Percentiles rank a stretch among this genome's conserved stretches.
Evolutionary conservation across 2,797 vertebrate species (phyloP).

Genomic region (Pipistrellus kuhlii): DNA sequence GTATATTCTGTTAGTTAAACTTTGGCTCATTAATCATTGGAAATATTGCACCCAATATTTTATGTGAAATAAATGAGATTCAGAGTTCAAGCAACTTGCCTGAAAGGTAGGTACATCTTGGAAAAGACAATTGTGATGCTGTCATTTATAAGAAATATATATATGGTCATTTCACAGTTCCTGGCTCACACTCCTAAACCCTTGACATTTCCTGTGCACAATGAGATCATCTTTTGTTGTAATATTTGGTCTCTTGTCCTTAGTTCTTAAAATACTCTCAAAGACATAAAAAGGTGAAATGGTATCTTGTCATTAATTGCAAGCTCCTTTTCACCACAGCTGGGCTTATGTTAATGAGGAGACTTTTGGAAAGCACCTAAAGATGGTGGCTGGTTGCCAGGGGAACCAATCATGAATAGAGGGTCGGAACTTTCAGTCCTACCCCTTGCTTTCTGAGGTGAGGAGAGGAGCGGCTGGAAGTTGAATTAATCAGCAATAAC

Average conservation of each 20-base stretch:
- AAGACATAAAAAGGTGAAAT: not conserved
- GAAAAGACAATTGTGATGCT: not conserved
- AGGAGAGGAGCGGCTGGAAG: not conserved
- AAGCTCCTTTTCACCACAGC: not conserved
- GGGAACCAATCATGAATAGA: not conserved
- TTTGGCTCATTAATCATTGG: not conserved
- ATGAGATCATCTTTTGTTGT: not conserved
- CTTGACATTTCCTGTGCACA: not conserved
- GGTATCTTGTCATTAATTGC: not conserved
- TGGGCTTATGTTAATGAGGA: not conserved
- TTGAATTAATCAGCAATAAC: not conserved
- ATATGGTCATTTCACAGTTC: not conserved
- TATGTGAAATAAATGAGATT: not conserved
- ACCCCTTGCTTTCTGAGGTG: not conserved
- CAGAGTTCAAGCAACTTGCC: not conserved
- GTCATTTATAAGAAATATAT: not conserved
- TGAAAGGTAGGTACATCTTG: not conserved
- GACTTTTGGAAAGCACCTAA: not conserved
- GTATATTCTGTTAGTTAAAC: not conserved
- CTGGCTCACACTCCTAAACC: not conserved
- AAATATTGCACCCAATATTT: not conserved
- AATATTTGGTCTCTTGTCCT: not conserved
- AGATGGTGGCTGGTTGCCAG: not conserved
- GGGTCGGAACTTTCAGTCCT: not conserved
- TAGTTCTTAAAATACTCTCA: slow-evolving; percentile 8